Conservation (phyloP, 53 echinoderm and acorn worm species). For the Zoroaster sp. region DNA sequence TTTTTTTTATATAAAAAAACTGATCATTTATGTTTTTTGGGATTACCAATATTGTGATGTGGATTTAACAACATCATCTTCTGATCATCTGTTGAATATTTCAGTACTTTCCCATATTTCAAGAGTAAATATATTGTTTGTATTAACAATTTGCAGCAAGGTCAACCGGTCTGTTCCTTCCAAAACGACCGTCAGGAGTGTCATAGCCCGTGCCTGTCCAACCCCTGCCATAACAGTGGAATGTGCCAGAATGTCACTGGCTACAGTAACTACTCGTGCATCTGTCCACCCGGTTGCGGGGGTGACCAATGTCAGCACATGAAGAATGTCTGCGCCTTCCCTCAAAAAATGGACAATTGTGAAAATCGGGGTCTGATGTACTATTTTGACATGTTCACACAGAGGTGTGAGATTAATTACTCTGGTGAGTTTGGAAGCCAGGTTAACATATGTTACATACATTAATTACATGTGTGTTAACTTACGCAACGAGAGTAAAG, state of each 20-base stretch:
- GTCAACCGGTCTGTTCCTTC: conserved; percentile 30
- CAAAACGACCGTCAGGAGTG: conserved; percentile 70
- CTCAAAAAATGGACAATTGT: conserved; percentile 63
- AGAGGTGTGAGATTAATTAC: conserved; percentile 85
- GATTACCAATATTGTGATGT: too few relatives aligned
- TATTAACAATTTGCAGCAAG: conserved; percentile 12
- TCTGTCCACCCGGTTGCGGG: conserved; percentile 80
- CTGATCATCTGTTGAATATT: too few relatives aligned
- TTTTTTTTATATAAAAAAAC: too few relatives aligned
- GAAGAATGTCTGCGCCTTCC: conserved; percentile 84
- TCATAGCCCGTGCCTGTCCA: conserved; percentile 71
- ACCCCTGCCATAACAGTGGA: conserved; percentile 83
- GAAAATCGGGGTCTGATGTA: conserved; percentile 60
- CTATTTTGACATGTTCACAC: conserved; percentile 82
- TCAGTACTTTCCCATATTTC: too few relatives aligned
- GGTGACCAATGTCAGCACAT: conserved; percentile 81
- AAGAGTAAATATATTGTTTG: neutral
- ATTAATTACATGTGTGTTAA: too few relatives aligned
- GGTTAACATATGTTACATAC: too few relatives aligned
- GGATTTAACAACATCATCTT: too few relatives aligned
- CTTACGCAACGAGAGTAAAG: too few relatives aligned
- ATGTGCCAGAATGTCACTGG: conserved; percentile 77
- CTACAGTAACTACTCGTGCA: conserved; percentile 76
- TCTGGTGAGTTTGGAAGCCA: conserved; percentile 71
- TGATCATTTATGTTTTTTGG: too few relatives aligned